Percentiles rank a stretch among this genome's conserved stretches.
Conservation (phyloP, 2,888 invertebrate genomes). For the Cetonia aurata region DNA sequence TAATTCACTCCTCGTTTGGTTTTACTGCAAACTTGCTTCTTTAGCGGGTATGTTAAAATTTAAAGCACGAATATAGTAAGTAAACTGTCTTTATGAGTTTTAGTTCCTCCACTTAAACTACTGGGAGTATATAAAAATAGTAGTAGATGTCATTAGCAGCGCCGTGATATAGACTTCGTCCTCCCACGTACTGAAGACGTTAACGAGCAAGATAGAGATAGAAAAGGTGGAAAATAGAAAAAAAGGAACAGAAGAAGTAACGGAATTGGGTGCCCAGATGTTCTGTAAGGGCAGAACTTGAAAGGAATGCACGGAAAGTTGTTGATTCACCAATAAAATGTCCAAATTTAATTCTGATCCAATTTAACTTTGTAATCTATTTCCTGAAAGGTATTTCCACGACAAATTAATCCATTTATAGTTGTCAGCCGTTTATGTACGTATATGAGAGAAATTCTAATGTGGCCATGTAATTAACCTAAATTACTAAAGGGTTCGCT, state of each 20-base stretch:
- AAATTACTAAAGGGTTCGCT: too few relatives aligned
- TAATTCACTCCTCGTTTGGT: too few relatives aligned
- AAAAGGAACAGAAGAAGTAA: conserved; percentile 4
- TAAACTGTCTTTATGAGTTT: too few relatives aligned
- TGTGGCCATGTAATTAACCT: too few relatives aligned
- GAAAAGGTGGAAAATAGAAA: not conserved
- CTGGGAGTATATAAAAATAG: too few relatives aligned
- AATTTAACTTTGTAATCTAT: conserved; percentile 38
- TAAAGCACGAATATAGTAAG: too few relatives aligned
- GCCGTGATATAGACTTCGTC: too few relatives aligned
- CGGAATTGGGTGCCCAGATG: conserved; percentile 36
- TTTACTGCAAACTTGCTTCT: too few relatives aligned
- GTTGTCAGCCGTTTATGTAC: conserved; percentile 17
- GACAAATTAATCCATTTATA: conserved; percentile 40
- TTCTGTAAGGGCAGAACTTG: conserved; percentile 12
- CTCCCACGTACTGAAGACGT: too few relatives aligned
- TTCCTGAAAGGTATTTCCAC: conserved; percentile 23
- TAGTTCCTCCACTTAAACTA: too few relatives aligned
- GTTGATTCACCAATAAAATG: conserved; percentile 39
- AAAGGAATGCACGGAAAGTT: conserved; percentile 15
- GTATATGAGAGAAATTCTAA: not conserved
- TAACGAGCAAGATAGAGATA: not conserved
- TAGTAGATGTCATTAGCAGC: too few relatives aligned
- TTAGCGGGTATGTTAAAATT: too few relatives aligned
- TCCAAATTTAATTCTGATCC: conserved; percentile 39